Evolutionary conservation across 2,113 vertebrate species (phyloP).

Genomic region (Cyanoliseus patagonus): DNA sequence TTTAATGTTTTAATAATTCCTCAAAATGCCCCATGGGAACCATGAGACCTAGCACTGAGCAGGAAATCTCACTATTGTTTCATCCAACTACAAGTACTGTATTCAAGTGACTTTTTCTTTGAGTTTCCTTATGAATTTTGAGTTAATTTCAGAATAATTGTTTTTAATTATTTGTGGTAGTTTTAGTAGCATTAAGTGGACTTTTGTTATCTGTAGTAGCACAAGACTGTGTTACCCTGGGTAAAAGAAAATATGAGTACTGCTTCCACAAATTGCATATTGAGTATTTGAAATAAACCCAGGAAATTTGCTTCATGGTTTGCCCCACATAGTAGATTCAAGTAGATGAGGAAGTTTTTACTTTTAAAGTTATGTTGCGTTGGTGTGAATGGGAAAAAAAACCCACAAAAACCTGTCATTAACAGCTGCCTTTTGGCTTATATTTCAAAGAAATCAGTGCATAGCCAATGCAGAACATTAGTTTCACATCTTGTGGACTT

Average conservation of each 20-base stretch:
- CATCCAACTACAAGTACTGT: not conserved
- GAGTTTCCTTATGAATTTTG: not conserved
- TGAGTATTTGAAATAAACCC: not conserved
- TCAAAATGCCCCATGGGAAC: not conserved
- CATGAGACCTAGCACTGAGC: not conserved
- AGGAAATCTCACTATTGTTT: not conserved
- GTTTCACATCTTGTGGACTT: not conserved
- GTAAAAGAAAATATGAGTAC: not conserved
- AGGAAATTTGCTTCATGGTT: not conserved
- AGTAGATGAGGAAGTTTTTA: not conserved
- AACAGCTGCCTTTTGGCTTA: not conserved
- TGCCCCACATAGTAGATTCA: not conserved
- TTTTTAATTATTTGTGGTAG: not conserved
- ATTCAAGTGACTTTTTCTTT: not conserved
- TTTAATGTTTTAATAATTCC: not conserved
- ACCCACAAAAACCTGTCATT: not conserved
- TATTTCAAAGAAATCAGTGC: not conserved
- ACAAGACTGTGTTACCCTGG: not conserved
- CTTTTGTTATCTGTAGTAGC: not conserved
- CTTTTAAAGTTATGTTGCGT: not conserved
- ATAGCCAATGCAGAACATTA: not conserved
- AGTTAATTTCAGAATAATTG: not conserved
- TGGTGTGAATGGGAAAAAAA: not conserved
- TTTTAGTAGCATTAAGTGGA: not conserved
- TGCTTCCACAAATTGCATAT: not conserved